Evolutionary conservation across 92 coral and sea anemone species (phyloP).

Genomic region (Heteractis magnifica): DNA sequence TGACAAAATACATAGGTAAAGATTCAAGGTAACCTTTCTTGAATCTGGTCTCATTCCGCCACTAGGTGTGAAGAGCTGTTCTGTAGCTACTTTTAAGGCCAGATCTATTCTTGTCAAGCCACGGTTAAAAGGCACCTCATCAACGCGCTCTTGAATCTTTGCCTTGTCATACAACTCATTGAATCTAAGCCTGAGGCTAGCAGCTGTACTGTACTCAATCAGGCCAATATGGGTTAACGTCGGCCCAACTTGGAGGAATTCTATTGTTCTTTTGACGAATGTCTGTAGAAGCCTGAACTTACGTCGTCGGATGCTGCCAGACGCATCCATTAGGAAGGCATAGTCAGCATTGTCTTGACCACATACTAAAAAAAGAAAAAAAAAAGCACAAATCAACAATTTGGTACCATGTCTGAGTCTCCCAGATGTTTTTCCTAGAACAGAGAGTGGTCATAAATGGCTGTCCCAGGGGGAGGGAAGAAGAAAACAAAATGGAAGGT

Average conservation of each 20-base stretch:
- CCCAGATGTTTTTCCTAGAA: no score
- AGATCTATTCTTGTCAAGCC: constrained; percentile 79
- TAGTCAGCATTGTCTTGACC: constrained; percentile 81
- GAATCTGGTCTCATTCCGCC: constrained; percentile 72
- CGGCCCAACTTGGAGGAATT: constrained; percentile 58
- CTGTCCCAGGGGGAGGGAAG: no score
- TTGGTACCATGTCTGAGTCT: no score
- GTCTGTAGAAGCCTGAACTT: constrained; percentile 40
- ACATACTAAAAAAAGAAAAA: constrained; percentile 52
- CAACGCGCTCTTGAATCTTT: constrained; percentile 44
- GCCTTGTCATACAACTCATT: constrained; percentile 45
- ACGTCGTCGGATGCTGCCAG: constrained; percentile 61
- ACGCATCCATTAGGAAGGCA: constrained; percentile 70
- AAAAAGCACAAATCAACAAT: no score
- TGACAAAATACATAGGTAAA: background rate
- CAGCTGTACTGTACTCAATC: constrained; percentile 60
- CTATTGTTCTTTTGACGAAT: constrained; percentile 58
- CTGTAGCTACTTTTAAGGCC: constrained; percentile 57
- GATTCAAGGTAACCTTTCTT: constrained; percentile 56
- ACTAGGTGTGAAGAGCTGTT: constrained; percentile 49
- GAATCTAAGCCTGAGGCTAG: constrained; percentile 51
- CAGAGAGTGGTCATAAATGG: no score
- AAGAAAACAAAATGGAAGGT: no score
- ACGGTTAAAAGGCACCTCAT: constrained; percentile 28
- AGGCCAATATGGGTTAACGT: constrained; percentile 65